Evolutionary conservation across 1,140 invertebrate genomes (phyloP), one percentile per base, ranked within the genome.

Genomic region (Pogonognathellus flavescens): DNA sequence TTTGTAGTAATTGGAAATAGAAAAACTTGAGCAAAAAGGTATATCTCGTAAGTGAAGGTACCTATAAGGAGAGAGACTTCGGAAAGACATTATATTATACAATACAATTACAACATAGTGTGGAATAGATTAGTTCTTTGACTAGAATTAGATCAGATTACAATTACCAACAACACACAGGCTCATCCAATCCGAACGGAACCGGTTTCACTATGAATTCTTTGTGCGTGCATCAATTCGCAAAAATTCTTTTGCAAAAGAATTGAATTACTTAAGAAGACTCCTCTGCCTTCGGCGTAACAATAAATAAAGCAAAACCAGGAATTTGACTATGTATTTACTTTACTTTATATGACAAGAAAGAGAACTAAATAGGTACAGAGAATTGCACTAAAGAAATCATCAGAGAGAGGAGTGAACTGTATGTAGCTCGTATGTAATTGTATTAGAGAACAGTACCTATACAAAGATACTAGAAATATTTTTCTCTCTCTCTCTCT

Each of bases 81-180:
- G 59, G 22, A 41, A 6, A 41, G 2, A 41, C 31, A 41, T 41
- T 41, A 41, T 3, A 41, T n/a, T 53, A 53, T 55, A 14, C 16
- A 55, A 55, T 9, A 14, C 10, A 55, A 9, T 13, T 62, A 62
- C 20, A 18, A 1, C 5, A 49, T 25, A 49, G 22, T 14, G 41
- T 76, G 25, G 59, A 62, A 62, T 76, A 76, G 70, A 50, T 11
- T 50, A 50, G 53, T 57, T 57, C n/a, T 57, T 57, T 57, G 41
- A 76, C 25, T 76, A 31, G 70, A 76, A 76, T 76, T 76, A 76
- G 41, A 76, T 76, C 70, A 76, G 70, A 76, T 76, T 76, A 76
- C 70, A 76, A 76, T 76, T 76, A 76, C 70, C 70, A 76, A 76
- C 70, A 76, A 76, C 41, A 76, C 31, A 76, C 25, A 76, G 41